A percentile compares a stretch with the other conserved stretches of the same genome.
Conservation (phyloP, 2,888 invertebrate species). For the Tetramorium bicarinatum region DNA sequence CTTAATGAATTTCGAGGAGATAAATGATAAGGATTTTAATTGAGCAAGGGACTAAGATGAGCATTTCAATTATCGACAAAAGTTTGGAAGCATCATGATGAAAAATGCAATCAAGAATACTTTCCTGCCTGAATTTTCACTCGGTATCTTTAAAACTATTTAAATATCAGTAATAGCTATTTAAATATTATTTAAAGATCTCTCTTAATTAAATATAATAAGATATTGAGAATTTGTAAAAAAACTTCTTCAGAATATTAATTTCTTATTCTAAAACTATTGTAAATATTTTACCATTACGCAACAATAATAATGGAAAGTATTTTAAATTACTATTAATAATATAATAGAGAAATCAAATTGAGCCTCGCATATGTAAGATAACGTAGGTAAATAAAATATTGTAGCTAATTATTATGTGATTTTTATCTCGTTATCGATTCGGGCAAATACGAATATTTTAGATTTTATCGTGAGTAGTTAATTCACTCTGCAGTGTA, state of each 20-base stretch:
- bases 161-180: constrained; percentile 20
- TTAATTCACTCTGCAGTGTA: constrained; percentile 54
- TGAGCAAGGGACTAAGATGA: not conserved
- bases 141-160: not conserved
- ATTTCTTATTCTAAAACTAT: not conserved
- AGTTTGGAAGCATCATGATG: constrained; percentile 9
- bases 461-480: constrained; percentile 66
- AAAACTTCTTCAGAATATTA: not conserved
- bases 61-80: constrained; percentile 43
- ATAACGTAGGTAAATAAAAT: not conserved
- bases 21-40: constrained; percentile 38
- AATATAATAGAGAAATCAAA: not conserved
- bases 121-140: not conserved
- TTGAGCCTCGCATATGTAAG: constrained; percentile 15
- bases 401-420: not conserved
- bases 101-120: constrained; percentile 14
- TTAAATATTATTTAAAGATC: constrained; percentile 13
- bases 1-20: constrained; percentile 30
- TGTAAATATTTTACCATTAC: not conserved
- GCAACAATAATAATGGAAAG: not conserved
- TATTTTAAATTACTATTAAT: constrained; percentile 9
- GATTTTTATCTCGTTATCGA: constrained; percentile 36
- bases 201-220: not conserved
- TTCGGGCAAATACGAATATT: not conserved
- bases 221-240: not conserved